Evolutionary conservation across 2,113 vertebrate species (phyloP).

Genomic region (Odontesthes bonariensis): DNA sequence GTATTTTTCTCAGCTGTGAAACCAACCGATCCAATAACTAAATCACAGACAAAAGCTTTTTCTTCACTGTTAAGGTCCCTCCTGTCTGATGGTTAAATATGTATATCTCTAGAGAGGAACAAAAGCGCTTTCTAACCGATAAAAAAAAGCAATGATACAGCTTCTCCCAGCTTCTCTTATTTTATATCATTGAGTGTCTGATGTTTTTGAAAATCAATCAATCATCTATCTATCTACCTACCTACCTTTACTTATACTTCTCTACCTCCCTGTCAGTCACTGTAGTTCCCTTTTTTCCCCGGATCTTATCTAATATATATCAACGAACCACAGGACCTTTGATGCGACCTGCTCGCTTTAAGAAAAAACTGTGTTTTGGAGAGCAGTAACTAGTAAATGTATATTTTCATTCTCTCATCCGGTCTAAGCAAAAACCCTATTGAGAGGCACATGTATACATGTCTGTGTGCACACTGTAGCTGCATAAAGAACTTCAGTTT

Average conservation of each 20-base stretch:
- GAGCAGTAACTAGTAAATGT: too few relatives aligned
- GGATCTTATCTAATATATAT: too few relatives aligned
- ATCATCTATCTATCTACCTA: neutral
- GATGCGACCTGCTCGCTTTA: too few relatives aligned
- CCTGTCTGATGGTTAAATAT: conserved; percentile 1
- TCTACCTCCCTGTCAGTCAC: neutral
- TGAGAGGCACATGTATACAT: too few relatives aligned
- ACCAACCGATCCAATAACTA: conserved; percentile 27
- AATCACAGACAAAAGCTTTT: neutral
- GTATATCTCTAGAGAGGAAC: conserved; percentile 8
- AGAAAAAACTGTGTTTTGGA: too few relatives aligned
- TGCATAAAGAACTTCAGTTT: conserved; percentile 10
- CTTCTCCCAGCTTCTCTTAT: too few relatives aligned
- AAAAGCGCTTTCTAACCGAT: neutral
- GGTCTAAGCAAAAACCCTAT: too few relatives aligned
- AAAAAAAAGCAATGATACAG: conserved; percentile 11
- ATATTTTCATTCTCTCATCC: too few relatives aligned
- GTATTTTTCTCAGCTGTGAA: conserved; percentile 23
- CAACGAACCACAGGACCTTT: too few relatives aligned
- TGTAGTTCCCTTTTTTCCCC: too few relatives aligned
- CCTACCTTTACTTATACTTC: conserved; percentile 4
- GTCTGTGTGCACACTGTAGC: neutral
- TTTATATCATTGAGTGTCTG: too few relatives aligned
- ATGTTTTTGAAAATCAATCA: too few relatives aligned
- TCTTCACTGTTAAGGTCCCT: neutral